Evolutionary conservation across 2,888 invertebrate genomes (phyloP), one percentile per base, ranked within the genome.

Genomic region (Epinotia demarniana): DNA sequence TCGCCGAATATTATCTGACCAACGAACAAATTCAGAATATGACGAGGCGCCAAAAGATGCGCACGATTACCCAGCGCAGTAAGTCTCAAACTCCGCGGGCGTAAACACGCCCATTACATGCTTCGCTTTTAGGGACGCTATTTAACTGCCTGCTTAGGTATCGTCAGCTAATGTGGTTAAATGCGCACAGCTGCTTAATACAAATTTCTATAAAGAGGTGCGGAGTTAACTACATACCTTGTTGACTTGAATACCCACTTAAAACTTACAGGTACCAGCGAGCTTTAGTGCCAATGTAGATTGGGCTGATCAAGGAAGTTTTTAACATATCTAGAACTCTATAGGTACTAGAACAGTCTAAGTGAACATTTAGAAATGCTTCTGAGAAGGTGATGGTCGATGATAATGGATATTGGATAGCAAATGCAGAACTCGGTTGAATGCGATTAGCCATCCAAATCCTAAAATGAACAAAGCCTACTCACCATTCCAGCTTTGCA

Each of bases 61-160:
- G 70, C 46, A 60, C 23, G 19, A 73, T 73, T 16, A 66, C 72
- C n/a, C 62, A 75, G 61, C 79, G 78, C 68, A 77, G 79, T 79
- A 73, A 79, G 79, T 79, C 57, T 4, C 19, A 2, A 53, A 49
- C 18, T 49, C 46, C 53, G 19, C 18, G 18, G 11, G 23, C 33
- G n/a, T 43, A 72, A 68, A 57, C 18, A n/a, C 13, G 63, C 5
- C 58, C 19, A 33, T 27, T 3, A 27, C 61, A 66, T 43, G 71
- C 71, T 75, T 72, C 27, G 75, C 70, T 71, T 60, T 12, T 33
- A 64, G 61, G n/a, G 23, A 60, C 23, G 46, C 58, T 69, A 43
- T 43, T 23, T 12, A 60, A 69, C 11, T 9, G 55, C 11, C 1
- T 19, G 9, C 4, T 23, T 23, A 60, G 6, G 23, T 67, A 39